Evolutionary conservation across 2,113 vertebrate species (phyloP), one percentile per base, ranked within the genome.

Genomic region (Scomber japonicus): DNA sequence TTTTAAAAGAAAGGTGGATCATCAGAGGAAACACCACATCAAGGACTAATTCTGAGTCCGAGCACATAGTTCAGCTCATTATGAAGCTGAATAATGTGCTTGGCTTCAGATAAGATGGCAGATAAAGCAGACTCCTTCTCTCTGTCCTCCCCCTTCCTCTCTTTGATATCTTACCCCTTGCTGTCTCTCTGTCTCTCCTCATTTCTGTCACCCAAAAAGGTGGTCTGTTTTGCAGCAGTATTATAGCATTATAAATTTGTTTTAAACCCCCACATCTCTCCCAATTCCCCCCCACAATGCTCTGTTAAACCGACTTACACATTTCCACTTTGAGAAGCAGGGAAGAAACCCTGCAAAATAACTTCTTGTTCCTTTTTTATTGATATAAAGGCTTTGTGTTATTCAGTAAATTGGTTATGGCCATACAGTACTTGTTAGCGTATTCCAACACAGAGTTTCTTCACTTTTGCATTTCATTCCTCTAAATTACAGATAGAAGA

Each of bases 21-120:
- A 66, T 75, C 24, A 16, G 27, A 81, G 63, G 71, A 63, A 78
- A 80, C 60, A 46, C n/a, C 59, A 19, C 40, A 67, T 84, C 62
- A 80, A 68, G n/a, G 44, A 16, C 35, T 86, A 44, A 89, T 81
- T 83, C 60, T 53, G 56, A 89, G 62, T 78, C 81, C 45, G 27
- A 64, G 77, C 75, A 68, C 73, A 88, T 72, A 76, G 67, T 78
- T 69, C 46, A 69, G 67, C 68, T 84, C 76, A 91, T 91, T 87
- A 78, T 81, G 61, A 75, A 69, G 71, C 84, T 80, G 59, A 69
- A 74, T 77, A 75, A 48, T 72, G 24, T 66, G 49, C 62, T 62
- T 17, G 14, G 27, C 54, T 84, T 54, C 67, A 82, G 71, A 67
- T 77, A 68, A 83, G 75, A 79, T 24, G 57, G 65, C 57, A 79